A percentile compares a stretch with the other conserved stretches of the same genome.
Evolutionary conservation across 2,113 vertebrate species (phyloP).

Genomic region (Sinocyclocheilus anshuiensis): DNA sequence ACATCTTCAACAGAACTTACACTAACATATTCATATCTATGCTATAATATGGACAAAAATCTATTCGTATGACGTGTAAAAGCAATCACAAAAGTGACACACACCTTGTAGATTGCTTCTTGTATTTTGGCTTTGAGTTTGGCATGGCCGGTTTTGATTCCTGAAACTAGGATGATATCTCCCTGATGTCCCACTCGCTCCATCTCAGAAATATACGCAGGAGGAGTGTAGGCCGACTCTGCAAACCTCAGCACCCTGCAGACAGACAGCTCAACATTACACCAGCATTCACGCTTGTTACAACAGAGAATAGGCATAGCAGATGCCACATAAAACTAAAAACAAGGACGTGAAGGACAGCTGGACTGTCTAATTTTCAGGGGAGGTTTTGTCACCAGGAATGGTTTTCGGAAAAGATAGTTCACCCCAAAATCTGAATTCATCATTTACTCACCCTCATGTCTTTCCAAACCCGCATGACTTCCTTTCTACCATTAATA

Average conservation of each 20-base stretch:
- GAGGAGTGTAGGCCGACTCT: slow-evolving; percentile 91
- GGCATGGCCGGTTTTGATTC: slow-evolving; percentile 82
- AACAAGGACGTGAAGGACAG: too few relatives aligned
- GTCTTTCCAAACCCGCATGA: background rate
- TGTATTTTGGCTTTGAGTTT: slow-evolving; percentile 81
- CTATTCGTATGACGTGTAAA: background rate
- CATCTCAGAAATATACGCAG: slow-evolving; percentile 92
- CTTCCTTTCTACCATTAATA: background rate
- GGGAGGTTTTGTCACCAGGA: too few relatives aligned
- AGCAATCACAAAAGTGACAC: too few relatives aligned
- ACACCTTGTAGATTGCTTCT: slow-evolving; percentile 75
- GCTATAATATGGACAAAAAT: background rate
- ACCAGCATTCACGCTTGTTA: background rate
- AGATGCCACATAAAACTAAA: too few relatives aligned
- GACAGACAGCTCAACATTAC: background rate
- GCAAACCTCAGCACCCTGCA: slow-evolving; percentile 89
- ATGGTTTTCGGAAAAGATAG: too few relatives aligned
- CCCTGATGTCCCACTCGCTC: slow-evolving; percentile 90
- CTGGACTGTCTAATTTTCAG: too few relatives aligned
- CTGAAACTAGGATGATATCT: slow-evolving; percentile 78
- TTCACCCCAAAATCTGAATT: too few relatives aligned
- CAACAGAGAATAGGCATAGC: background rate
- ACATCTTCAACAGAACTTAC: background rate
- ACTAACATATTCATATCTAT: background rate
- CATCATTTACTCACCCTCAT: background rate